phyloP scores from a whole-genome alignment of 2,797 vertebrate species.

The Chrysocyon brachyurus region DNA sequence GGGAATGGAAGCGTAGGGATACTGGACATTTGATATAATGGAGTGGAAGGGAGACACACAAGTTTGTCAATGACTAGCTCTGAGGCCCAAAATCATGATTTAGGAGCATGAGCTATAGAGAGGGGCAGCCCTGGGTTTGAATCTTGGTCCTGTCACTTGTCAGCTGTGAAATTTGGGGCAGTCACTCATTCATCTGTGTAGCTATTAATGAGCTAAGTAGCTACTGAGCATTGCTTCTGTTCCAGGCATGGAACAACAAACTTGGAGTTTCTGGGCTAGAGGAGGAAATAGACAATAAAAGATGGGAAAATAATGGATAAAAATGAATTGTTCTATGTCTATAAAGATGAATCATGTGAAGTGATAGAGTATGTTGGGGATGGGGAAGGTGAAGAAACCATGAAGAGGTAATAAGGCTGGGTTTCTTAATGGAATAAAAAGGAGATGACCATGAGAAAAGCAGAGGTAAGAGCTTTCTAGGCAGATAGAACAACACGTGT shows the following conservation, averaged over 20 bases:
- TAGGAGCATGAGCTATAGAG: background rate
- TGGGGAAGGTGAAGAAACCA: too few relatives aligned
- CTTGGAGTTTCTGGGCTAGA: background rate
- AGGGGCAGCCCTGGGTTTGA: background rate
- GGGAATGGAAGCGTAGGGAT: background rate
- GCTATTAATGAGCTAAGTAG: background rate
- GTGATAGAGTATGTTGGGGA: too few relatives aligned
- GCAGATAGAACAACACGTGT: background rate
- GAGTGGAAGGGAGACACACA: background rate
- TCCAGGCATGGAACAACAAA: background rate
- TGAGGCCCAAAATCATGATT: background rate
- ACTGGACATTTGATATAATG: background rate
- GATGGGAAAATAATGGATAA: background rate
- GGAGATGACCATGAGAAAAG: background rate
- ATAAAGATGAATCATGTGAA: background rate
- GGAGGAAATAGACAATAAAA: background rate
- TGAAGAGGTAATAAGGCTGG: too few relatives aligned
- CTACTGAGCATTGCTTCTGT: background rate
- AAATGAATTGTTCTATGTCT: background rate
- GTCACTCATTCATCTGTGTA: background rate
- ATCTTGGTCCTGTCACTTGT: background rate
- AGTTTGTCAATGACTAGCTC: background rate
- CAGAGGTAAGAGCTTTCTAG: background rate
- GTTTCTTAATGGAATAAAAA: background rate
- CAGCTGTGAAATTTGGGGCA: background rate